Base-by-base conservation (phyloP, 2,113 vertebrate species). In the Prolemur simus region DNA sequence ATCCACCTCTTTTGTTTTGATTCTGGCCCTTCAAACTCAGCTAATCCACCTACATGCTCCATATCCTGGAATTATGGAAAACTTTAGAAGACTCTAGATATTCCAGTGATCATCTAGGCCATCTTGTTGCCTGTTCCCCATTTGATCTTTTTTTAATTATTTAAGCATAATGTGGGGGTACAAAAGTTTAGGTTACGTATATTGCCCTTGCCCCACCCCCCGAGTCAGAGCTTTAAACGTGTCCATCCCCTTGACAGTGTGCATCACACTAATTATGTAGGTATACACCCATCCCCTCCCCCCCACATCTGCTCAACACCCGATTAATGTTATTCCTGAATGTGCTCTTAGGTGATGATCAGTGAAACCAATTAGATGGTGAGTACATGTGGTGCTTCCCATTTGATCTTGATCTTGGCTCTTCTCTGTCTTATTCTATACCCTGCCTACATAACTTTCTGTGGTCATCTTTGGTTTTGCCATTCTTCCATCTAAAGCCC, bases 51-150 rank as follows among this genome's bases (percentile, higher is more conserved):
- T 91, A 32, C 13, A 74, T 27, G 23, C 13, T 5, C 60, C n/a
- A 91, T 69, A 71, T 60, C 21, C n/a, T 47, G 27, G 96, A 96
- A 91, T 4, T 92, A 3, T 69, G 73, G 47, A 85, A 71, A 82
- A 58, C 2, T 7, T 34, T 54, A 49, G 82, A 93, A 89, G 73
- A 86, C 49, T 91, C 10, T 63, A 68, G 68, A 34, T 71, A 45
- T 88, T 66, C 27, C 47, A 63, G 8, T 60, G 10, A 52, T 54
- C 29, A 23, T 13, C 39, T 45, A 56, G 27, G 34, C 9, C 9
- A 25, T 90, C 49, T 73, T 13, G 23, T 13, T 78, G 12, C 23
- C 25, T 82, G 10, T 29, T 92, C 5, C 20, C 54, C 29, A 45
- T 89, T 94, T 89, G 87, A 66, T 66, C 42, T 54, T 96, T 42